These are phyloP conservation scores for Lanius ludovicianus DNA, from an alignment of 2,113 vertebrate genomes.

Conservation along the genomic window DNA sequence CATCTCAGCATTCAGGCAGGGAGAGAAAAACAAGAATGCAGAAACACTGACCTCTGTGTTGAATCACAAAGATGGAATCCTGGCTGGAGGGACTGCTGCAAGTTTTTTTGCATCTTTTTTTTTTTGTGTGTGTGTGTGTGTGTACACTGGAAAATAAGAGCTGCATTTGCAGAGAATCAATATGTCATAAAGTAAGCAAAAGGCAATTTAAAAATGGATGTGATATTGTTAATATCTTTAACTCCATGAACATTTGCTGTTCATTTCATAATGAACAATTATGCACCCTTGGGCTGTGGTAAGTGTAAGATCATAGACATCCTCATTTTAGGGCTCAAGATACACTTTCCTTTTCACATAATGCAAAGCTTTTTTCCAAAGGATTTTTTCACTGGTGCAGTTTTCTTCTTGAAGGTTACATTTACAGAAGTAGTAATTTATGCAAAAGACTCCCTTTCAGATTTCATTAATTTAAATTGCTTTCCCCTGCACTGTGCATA, in stretches of 20 bases:
- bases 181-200: background rate
- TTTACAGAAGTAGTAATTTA: background rate
- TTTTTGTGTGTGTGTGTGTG: background rate
- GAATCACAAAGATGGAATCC: background rate
- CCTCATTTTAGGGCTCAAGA: background rate
- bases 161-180: background rate
- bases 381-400: background rate
- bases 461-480: constrained; percentile 4
- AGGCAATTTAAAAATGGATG: background rate
- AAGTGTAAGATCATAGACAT: background rate
- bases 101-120: background rate
- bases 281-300: background rate
- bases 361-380: background rate
- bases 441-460: background rate
- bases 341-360: background rate
- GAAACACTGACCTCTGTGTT: background rate
- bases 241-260: background rate
- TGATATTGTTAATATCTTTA: background rate
- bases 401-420: background rate
- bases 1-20: background rate
- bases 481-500: background rate
- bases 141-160: background rate
- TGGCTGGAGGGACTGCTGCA: background rate
- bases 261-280: background rate
- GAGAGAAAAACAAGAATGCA: background rate